phyloP scores from a whole-genome alignment of 2,888 invertebrate species.

The Leptogaster cylindrica region DNA sequence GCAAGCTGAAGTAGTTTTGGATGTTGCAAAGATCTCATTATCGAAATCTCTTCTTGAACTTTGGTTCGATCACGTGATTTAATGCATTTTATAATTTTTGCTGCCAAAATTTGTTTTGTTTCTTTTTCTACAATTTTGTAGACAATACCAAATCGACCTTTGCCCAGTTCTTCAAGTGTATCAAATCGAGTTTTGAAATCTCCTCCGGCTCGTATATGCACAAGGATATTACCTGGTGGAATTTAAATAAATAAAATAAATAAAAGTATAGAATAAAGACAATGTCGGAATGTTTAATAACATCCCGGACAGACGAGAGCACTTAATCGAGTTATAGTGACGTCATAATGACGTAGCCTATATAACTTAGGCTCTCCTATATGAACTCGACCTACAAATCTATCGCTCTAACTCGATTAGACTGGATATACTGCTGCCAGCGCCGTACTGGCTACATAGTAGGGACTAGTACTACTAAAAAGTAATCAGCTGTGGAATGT shows the following conservation, averaged over 20 bases:
- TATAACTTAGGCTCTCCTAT: too few species aligned
- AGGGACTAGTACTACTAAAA: too few species aligned
- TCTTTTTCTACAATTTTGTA: constrained; percentile 72
- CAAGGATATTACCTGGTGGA: background rate
- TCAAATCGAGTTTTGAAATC: constrained; percentile 70
- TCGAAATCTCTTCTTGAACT: constrained; percentile 81
- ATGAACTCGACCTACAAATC: too few species aligned
- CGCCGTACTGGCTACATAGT: too few species aligned
- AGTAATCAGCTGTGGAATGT: too few species aligned
- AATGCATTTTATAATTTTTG: constrained; percentile 80
- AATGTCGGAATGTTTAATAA: too few species aligned
- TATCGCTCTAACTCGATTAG: too few species aligned
- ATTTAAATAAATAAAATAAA: background rate
- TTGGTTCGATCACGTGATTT: constrained; percentile 76
- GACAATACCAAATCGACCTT: constrained; percentile 76
- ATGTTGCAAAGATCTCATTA: constrained; percentile 85
- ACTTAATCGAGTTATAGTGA: too few species aligned
- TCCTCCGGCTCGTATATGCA: constrained; percentile 65
- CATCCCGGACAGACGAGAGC: too few species aligned
- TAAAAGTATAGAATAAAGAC: background rate
- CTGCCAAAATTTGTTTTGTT: constrained; percentile 73
- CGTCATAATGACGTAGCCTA: too few species aligned
- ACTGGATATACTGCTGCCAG: too few species aligned
- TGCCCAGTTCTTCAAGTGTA: constrained; percentile 75
- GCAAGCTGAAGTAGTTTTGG: constrained; percentile 83